Conservation (phyloP, 2,797 vertebrate genomes). For the Falco cherrug region DNA sequence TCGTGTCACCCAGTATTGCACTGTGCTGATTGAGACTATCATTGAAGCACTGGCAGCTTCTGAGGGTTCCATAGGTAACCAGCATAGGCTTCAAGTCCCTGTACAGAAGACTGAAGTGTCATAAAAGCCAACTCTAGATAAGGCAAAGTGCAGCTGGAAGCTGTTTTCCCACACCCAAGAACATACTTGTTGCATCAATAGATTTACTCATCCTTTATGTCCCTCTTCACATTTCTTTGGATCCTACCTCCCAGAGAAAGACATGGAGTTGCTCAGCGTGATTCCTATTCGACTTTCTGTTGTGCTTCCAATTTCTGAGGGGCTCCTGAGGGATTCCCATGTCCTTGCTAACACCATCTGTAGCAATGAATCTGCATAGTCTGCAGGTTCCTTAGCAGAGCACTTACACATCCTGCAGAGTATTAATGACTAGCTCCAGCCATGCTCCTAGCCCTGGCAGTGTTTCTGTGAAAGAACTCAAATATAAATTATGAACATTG, state of each 20-base stretch:
- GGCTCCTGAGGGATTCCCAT: not conserved
- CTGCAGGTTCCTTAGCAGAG: not conserved
- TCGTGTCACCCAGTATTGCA: not conserved
- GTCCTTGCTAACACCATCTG: not conserved
- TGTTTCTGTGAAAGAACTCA: not conserved
- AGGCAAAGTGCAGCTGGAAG: not conserved
- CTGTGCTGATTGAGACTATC: not conserved
- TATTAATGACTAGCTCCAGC: not conserved
- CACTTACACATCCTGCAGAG: not conserved
- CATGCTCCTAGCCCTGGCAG: not conserved
- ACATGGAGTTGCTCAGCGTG: not conserved
- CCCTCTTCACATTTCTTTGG: not conserved
- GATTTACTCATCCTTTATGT: not conserved
- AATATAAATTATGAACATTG: not conserved
- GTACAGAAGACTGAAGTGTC: not conserved
- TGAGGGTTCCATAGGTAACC: not conserved
- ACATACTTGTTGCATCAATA: not conserved
- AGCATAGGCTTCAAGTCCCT: not conserved
- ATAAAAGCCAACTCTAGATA: not conserved
- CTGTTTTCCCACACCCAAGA: not conserved
- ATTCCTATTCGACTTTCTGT: not conserved
- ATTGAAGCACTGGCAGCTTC: not conserved
- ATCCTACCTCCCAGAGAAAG: not conserved
- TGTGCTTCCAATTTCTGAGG: not conserved
- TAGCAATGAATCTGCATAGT: not conserved